Conservation (phyloP, 92 coral and sea anemone species). For the Diadumene lineata region DNA sequence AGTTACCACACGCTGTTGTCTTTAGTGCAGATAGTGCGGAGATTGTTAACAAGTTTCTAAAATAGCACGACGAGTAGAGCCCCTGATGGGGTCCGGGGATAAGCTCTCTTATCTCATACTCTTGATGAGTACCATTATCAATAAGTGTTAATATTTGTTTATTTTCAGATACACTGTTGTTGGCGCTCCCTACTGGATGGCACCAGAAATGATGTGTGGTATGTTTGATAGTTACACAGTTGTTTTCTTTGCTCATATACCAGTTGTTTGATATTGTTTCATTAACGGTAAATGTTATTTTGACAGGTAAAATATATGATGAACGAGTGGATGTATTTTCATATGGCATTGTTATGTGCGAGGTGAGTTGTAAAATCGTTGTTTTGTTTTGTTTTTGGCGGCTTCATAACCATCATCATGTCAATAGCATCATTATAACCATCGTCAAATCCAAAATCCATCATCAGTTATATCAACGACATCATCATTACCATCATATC, state of each 20-base stretch:
- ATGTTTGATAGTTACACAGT: neutral
- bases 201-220: slow-evolving; percentile 97
- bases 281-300: neutral
- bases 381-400: neutral
- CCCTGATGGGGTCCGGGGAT: too few species aligned
- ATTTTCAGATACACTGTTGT: slow-evolving; percentile 83
- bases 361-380: slow-evolving; percentile 48
- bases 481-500: slow-evolving; percentile 2
- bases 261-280: neutral
- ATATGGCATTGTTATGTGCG: slow-evolving; percentile 90
- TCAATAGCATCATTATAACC: neutral
- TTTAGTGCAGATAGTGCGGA: too few species aligned
- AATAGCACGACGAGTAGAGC: too few species aligned
- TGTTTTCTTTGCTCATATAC: neutral
- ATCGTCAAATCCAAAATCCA: neutral
- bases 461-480: neutral
- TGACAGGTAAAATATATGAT: slow-evolving; percentile 53
- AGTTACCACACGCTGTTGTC: too few species aligned
- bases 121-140: neutral
- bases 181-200: slow-evolving; percentile 98
- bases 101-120: neutral
- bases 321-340: slow-evolving; percentile 94
- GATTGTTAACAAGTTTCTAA: too few species aligned
- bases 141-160: too few species aligned
- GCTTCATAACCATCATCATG: neutral